Conservation (phyloP, 2,888 invertebrate genomes). For the Diadegma fenestrale region DNA sequence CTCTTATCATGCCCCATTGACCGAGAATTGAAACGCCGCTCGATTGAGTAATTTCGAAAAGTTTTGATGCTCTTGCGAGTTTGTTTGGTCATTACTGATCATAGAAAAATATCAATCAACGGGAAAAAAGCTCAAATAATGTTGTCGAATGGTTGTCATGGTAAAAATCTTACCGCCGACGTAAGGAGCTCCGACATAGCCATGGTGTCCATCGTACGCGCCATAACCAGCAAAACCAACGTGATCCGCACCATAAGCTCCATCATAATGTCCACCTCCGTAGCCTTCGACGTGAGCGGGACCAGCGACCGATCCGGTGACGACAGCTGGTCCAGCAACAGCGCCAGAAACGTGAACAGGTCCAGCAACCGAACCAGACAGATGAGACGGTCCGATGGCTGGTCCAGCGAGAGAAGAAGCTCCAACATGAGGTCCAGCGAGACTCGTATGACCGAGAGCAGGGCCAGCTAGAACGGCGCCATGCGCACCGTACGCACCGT, state of each 20-base stretch:
- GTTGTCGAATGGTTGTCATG: neutral
- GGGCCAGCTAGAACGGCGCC: slow-evolving; percentile 81
- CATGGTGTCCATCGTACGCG: slow-evolving; percentile 41
- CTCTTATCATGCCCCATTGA: slow-evolving; percentile 20
- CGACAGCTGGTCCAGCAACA: slow-evolving; percentile 81
- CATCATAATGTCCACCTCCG: slow-evolving; percentile 68
- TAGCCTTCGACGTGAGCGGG: slow-evolving; percentile 81
- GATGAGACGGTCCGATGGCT: slow-evolving; percentile 79
- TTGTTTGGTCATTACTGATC: neutral
- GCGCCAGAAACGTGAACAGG: slow-evolving; percentile 82
- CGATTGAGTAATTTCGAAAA: neutral
- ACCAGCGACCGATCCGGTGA: slow-evolving; percentile 81
- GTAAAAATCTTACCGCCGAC: slow-evolving; percentile 44
- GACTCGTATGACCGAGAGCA: slow-evolving; percentile 75
- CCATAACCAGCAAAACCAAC: slow-evolving; percentile 41
- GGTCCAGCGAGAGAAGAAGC: slow-evolving; percentile 79
- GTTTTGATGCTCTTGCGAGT: neutral
- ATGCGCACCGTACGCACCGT: slow-evolving; percentile 73
- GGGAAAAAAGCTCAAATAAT: neutral
- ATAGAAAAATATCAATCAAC: too few relatives aligned
- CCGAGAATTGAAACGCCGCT: neutral
- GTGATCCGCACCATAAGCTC: slow-evolving; percentile 63
- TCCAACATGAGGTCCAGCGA: slow-evolving; percentile 81
- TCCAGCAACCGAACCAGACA: slow-evolving; percentile 81
- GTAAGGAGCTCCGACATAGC: slow-evolving; percentile 50